Conservation (phyloP, 2,113 vertebrate species). For the Sula dactylatra region DNA sequence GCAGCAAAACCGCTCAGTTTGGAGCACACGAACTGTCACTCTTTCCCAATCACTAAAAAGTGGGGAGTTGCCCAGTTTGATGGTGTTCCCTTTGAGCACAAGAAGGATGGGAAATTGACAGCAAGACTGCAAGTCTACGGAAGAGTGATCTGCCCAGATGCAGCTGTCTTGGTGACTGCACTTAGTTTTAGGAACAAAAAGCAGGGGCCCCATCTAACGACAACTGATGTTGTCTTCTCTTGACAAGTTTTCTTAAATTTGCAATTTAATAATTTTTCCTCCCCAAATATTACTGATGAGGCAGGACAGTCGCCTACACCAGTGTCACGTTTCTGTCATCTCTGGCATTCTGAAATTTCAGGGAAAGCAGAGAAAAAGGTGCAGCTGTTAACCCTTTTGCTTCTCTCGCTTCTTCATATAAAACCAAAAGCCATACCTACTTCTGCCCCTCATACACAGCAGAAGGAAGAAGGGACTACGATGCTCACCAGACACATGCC, state of each 20-base stretch:
- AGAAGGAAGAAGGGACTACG: background rate
- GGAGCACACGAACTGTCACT: background rate
- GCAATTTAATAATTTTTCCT: background rate
- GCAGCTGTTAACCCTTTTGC: background rate
- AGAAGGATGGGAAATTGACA: conserved; percentile 10
- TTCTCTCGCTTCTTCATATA: background rate
- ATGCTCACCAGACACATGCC: background rate
- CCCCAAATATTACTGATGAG: background rate
- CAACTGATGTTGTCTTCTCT: conserved; percentile 6
- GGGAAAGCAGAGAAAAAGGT: background rate
- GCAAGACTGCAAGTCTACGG: background rate
- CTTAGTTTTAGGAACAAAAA: conserved; percentile 1
- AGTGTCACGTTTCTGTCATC: background rate
- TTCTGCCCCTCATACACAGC: background rate
- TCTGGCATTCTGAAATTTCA: background rate
- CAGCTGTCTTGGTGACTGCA: conserved; percentile 19
- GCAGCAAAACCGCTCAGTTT: background rate
- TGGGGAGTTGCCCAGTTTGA: background rate
- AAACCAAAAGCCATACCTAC: background rate
- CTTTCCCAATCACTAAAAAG: background rate
- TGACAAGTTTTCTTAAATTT: conserved; percentile 32
- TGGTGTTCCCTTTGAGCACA: background rate
- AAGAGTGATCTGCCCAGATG: conserved; percentile 33
- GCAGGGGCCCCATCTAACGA: background rate
- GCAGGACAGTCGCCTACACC: background rate